A percentile compares a stretch with the other conserved stretches of the same genome.
phyloP scores from a whole-genome alignment of 2,888 invertebrate genomes.

The Archaeoteleia sp. region DNA sequence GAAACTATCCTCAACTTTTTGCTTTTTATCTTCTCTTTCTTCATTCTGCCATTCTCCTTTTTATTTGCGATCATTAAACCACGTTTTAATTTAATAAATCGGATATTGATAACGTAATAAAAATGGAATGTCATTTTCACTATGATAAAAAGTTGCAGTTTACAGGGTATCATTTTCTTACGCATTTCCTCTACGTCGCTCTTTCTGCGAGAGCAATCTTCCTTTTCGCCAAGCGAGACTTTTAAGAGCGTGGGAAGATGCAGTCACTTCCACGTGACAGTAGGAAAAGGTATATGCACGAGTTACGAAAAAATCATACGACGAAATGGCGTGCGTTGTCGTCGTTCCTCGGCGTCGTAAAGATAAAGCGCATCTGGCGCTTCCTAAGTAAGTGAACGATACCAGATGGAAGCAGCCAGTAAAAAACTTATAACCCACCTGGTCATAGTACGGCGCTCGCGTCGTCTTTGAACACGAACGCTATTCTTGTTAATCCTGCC shows the following conservation, averaged over 20 bases:
- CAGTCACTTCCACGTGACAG: not conserved
- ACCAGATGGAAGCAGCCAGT: conserved; percentile 25
- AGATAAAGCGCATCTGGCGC: conserved; percentile 58
- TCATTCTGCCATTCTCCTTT: no score
- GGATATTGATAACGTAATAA: no score
- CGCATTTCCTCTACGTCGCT: not conserved
- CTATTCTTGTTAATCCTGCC: conserved; percentile 9
- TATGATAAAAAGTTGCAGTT: no score
- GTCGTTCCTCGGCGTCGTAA: conserved; percentile 41
- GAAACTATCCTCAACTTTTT: no score
- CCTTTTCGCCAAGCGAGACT: not conserved
- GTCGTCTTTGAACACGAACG: conserved; percentile 19
- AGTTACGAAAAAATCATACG: conserved; percentile 10
- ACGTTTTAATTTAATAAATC: no score
- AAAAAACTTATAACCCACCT: conserved; percentile 41
- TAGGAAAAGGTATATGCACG: conserved; percentile 6
- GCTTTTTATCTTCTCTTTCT: no score
- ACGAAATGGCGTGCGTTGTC: conserved; percentile 37
- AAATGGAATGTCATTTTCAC: no score
- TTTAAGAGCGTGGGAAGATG: conserved; percentile 1
- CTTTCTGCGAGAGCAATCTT: not conserved
- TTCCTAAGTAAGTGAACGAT: conserved; percentile 50
- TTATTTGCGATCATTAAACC: no score
- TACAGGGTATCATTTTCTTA: no score
- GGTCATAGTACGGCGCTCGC: conserved; percentile 14